A percentile compares a stretch with the other conserved stretches of the same genome.
Evolutionary conservation across 1,140 invertebrate species (phyloP).

Genomic region (Coptotermes formosanus): DNA sequence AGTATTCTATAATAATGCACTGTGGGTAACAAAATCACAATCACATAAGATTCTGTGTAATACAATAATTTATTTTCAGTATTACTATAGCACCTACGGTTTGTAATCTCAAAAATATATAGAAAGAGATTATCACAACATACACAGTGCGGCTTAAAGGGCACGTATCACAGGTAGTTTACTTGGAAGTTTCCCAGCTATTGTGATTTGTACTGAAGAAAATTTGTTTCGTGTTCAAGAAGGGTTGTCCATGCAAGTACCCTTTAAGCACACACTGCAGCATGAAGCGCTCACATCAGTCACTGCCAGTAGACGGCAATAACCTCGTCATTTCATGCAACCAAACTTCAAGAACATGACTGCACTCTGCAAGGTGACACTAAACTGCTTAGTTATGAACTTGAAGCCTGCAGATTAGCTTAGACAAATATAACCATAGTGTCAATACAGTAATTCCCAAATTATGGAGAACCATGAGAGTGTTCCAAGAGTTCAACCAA

Average conservation of each 20-base stretch:
- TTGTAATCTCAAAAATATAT: conserved; percentile 20
- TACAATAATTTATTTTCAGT: conserved; percentile 16
- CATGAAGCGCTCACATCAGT: background rate
- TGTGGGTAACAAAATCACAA: background rate
- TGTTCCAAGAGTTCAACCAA: too few species aligned
- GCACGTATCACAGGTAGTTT: conserved; percentile 1
- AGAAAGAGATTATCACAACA: conserved; percentile 16
- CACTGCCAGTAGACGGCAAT: background rate
- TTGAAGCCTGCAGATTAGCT: background rate
- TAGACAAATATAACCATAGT: too few species aligned
- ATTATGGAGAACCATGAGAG: too few species aligned
- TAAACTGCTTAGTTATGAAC: background rate
- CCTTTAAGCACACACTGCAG: background rate
- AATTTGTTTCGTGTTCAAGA: background rate
- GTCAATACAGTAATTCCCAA: too few species aligned
- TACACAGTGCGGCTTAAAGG: conserved; percentile 5
- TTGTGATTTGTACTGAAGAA: conserved; percentile 6
- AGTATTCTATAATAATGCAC: too few species aligned
- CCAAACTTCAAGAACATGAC: background rate
- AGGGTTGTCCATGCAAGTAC: background rate
- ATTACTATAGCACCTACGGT: conserved; percentile 5
- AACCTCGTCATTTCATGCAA: background rate
- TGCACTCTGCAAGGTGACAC: background rate
- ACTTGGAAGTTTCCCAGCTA: conserved; percentile 6
- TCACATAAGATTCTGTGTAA: background rate